phyloP scores from a whole-genome alignment of 2,888 invertebrate species.

The Luffia ferchaultella region DNA sequence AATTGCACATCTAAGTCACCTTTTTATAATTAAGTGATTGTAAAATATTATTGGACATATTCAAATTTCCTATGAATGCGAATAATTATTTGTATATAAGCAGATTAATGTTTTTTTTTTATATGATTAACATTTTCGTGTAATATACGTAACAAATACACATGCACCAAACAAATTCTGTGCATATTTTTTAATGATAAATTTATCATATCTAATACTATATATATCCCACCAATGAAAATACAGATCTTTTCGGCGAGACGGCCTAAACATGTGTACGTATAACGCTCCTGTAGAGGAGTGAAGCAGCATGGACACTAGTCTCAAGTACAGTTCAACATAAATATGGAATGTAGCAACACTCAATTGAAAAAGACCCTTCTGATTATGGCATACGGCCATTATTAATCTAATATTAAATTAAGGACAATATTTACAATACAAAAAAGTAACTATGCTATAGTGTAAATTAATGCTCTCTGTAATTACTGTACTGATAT shows the following conservation, averaged over 20 bases:
- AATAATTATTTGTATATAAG: too few relatives aligned
- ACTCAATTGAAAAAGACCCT: conserved; percentile 57
- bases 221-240: neutral
- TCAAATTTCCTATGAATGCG: too few relatives aligned
- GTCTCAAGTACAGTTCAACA: conserved; percentile 34
- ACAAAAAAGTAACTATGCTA: conserved; percentile 57
- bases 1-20: neutral
- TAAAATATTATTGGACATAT: conserved; percentile 14
- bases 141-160: too few relatives aligned
- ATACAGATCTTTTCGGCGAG: neutral
- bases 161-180: too few relatives aligned
- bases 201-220: neutral
- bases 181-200: neutral
- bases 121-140: too few relatives aligned
- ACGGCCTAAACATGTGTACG: too few relatives aligned
- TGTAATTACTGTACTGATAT: conserved; percentile 21
- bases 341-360: conserved; percentile 67
- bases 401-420: conserved; percentile 54
- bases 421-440: conserved; percentile 62
- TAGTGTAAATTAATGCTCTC: conserved; percentile 53
- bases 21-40: conserved; percentile 13
- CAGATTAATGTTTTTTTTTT: too few relatives aligned
- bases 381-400: conserved; percentile 46
- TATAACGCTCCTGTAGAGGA: neutral
- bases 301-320: neutral